Evolutionary conservation across 1,140 invertebrate species (phyloP).

Genomic region (Cecropterus lyciades): DNA sequence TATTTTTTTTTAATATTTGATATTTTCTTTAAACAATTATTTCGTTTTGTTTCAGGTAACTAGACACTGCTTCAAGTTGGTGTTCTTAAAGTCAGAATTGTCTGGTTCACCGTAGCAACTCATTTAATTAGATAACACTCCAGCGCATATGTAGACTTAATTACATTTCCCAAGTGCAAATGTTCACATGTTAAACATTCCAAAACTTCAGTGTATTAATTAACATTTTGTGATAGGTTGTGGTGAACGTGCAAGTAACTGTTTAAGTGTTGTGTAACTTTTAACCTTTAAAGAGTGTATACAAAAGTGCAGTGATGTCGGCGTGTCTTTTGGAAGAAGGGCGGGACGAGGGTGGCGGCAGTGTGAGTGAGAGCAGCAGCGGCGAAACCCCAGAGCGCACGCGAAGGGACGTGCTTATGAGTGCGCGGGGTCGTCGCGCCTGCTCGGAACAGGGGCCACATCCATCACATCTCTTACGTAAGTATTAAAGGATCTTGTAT

Average conservation of each 20-base stretch:
- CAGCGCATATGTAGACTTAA: constrained; percentile 13
- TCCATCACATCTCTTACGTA: constrained; percentile 82
- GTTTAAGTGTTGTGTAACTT: no score
- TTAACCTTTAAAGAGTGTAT: not conserved
- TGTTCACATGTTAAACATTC: no score
- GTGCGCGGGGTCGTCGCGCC: constrained; percentile 82
- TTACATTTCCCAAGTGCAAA: constrained; percentile 5
- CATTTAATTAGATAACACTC: not conserved
- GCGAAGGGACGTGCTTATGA: constrained; percentile 77
- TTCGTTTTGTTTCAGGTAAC: constrained; percentile 18
- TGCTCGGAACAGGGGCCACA: constrained; percentile 88
- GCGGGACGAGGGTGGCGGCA: constrained; percentile 68
- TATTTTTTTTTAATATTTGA: not conserved
- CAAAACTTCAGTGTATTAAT: not conserved
- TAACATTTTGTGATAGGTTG: no score
- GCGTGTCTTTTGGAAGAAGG: constrained; percentile 74
- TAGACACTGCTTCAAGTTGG: constrained; percentile 17
- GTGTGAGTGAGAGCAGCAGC: constrained; percentile 41
- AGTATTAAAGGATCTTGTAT: no score
- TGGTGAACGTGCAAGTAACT: no score
- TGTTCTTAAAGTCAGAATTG: constrained; percentile 17
- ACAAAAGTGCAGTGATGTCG: constrained; percentile 58
- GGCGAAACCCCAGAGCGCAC: constrained; percentile 57
- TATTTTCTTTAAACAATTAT: constrained; percentile 1
- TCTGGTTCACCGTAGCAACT: not conserved